Evolutionary conservation across 2,113 vertebrate genomes (phyloP).

Genomic region (Aspidoscelis tigris): DNA sequence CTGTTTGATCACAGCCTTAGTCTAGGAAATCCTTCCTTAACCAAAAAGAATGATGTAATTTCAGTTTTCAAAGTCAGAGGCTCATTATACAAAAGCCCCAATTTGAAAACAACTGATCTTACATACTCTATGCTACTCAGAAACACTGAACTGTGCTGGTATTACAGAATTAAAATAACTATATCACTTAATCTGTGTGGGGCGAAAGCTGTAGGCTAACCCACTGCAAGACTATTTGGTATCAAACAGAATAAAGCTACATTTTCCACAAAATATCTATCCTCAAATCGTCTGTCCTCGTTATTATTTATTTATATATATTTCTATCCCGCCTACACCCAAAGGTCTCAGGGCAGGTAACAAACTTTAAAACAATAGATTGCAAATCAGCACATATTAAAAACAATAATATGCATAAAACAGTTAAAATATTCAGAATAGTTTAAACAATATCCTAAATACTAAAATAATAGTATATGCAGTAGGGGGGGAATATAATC

Average conservation of each 20-base stretch:
- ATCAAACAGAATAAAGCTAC: neutral
- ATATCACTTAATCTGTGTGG: neutral
- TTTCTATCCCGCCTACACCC: no score
- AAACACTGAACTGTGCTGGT: neutral
- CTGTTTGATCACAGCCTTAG: neutral
- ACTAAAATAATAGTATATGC: no score
- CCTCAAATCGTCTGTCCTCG: no score
- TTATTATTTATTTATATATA: no score
- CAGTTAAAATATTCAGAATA: no score
- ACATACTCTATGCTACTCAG: neutral
- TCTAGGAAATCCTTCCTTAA: constrained; percentile 19
- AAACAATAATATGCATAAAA: no score
- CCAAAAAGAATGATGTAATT: neutral
- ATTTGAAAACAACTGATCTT: neutral
- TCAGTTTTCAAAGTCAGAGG: neutral
- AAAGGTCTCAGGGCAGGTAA: no score
- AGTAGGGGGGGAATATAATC: no score
- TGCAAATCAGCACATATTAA: no score
- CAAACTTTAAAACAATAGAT: no score
- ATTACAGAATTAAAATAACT: neutral
- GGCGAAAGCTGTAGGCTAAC: neutral
- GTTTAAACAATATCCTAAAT: no score
- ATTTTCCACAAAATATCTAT: no score
- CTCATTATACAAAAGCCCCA: neutral
- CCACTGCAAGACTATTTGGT: neutral